These are phyloP conservation scores for Tetramorium bicarinatum DNA, from an alignment of 2,888 invertebrate species.

Conservation along the genomic window DNA sequence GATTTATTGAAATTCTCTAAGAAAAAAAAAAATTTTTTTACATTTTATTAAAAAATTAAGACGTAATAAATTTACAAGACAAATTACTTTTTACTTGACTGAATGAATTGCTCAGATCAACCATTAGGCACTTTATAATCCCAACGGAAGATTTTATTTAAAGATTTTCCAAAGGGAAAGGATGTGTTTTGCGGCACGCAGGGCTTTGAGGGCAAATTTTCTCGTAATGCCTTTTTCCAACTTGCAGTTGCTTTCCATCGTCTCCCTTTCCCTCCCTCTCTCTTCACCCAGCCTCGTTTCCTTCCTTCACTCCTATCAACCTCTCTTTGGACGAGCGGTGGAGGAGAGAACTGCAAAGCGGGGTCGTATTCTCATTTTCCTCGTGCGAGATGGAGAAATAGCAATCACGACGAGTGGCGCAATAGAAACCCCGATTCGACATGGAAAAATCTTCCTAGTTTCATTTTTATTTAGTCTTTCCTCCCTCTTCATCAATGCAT, in stretches of 20 bases:
- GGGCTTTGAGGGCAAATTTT: slow-evolving; percentile 31
- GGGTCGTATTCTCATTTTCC: slow-evolving; percentile 54
- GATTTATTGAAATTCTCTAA: background rate
- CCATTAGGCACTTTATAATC: slow-evolving; percentile 1
- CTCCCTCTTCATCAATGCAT: background rate
- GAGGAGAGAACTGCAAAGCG: slow-evolving; percentile 24
- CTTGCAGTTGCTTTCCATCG: slow-evolving; percentile 24
- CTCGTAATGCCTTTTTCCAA: slow-evolving; percentile 40
- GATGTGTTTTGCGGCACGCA: slow-evolving; percentile 21
- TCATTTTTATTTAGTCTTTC: background rate
- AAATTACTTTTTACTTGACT: background rate
- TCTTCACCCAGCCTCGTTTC: background rate
- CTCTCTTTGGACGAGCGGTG: slow-evolving; percentile 24
- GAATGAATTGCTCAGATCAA: background rate
- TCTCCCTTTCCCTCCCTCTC: background rate
- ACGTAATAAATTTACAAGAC: background rate
- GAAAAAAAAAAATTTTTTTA: background rate
- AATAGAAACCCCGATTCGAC: slow-evolving; percentile 48
- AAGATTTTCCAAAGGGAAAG: slow-evolving; percentile 1
- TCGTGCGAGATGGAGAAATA: slow-evolving; percentile 62
- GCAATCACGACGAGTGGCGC: slow-evolving; percentile 66
- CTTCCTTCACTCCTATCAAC: slow-evolving; percentile 24
- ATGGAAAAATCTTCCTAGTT: slow-evolving; percentile 22
- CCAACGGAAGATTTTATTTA: slow-evolving; percentile 13
- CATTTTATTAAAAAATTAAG: background rate